phyloP scores from a whole-genome alignment of 2,888 invertebrate genomes.

The Ecdyonurus torrentis region DNA sequence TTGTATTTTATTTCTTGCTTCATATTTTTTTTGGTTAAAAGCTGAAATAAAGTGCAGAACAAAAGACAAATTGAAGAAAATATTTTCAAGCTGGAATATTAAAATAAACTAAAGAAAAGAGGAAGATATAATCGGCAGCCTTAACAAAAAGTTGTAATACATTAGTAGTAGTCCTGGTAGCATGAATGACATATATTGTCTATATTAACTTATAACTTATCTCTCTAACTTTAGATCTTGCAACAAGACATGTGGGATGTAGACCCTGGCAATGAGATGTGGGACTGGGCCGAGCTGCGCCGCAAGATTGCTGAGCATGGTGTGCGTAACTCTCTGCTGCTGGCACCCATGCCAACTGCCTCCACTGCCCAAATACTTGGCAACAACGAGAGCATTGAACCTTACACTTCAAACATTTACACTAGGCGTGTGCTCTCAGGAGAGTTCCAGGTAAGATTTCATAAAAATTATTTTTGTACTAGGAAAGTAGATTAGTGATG shows the following conservation, averaged over 20 bases:
- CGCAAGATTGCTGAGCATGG: slow-evolving; percentile 75
- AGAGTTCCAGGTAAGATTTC: slow-evolving; percentile 48
- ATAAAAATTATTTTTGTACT: neutral
- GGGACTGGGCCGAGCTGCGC: slow-evolving; percentile 79
- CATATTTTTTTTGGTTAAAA: no score
- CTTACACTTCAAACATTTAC: slow-evolving; percentile 96
- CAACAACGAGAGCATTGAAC: slow-evolving; percentile 96
- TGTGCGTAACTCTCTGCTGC: slow-evolving; percentile 75
- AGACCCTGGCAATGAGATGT: slow-evolving; percentile 55
- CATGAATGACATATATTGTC: no score
- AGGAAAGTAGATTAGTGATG: neutral
- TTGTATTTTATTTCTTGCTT: no score
- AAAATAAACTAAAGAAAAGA: no score
- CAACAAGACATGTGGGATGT: slow-evolving; percentile 98
- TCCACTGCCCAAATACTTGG: slow-evolving; percentile 98
- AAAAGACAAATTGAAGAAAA: no score
- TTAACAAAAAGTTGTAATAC: no score
- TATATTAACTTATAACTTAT: no score
- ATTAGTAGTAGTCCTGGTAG: no score
- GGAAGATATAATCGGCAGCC: no score
- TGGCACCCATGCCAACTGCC: slow-evolving; percentile 98
- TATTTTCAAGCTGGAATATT: no score
- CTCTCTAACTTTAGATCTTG: slow-evolving; percentile 38
- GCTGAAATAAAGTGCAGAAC: no score
- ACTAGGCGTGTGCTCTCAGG: slow-evolving; percentile 85